phyloP scores from a whole-genome alignment of 1,140 invertebrate genomes.

The Pseudomyrmex concolor region DNA sequence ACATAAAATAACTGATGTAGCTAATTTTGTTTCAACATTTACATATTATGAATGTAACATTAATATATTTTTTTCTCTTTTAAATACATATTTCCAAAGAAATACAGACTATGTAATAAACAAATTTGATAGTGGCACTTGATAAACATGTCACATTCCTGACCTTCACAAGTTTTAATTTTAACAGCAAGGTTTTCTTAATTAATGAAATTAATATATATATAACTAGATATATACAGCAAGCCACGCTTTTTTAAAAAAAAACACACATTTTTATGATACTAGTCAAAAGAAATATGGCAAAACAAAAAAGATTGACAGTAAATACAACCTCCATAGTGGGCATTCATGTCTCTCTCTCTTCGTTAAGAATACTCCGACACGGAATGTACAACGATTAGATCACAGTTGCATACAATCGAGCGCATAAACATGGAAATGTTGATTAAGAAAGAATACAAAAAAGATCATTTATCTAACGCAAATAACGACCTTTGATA shows the following conservation, averaged over 20 bases:
- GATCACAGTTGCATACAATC: slow-evolving; percentile 45
- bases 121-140: not conserved
- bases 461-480: slow-evolving; percentile 58
- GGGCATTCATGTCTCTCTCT: slow-evolving; percentile 78
- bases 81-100: too few species aligned
- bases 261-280: not conserved
- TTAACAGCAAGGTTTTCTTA: not conserved
- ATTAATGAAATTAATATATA: not conserved
- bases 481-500: slow-evolving; percentile 77
- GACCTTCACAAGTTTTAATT: not conserved
- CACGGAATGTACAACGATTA: slow-evolving; percentile 45
- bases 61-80: too few species aligned
- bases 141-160: not conserved
- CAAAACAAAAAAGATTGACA: not conserved
- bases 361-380: not conserved
- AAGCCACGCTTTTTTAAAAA: too few species aligned
- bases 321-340: slow-evolving; percentile 80
- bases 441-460: slow-evolving; percentile 20
- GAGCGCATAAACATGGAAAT: slow-evolving; percentile 1
- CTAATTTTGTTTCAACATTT: too few species aligned
- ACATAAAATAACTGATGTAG: too few species aligned
- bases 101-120: too few species aligned
- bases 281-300: not conserved
- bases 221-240: too few species aligned
- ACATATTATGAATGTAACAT: too few species aligned